Conservation (phyloP, 2,797 vertebrate genomes). For the Lepus townsendii region DNA sequence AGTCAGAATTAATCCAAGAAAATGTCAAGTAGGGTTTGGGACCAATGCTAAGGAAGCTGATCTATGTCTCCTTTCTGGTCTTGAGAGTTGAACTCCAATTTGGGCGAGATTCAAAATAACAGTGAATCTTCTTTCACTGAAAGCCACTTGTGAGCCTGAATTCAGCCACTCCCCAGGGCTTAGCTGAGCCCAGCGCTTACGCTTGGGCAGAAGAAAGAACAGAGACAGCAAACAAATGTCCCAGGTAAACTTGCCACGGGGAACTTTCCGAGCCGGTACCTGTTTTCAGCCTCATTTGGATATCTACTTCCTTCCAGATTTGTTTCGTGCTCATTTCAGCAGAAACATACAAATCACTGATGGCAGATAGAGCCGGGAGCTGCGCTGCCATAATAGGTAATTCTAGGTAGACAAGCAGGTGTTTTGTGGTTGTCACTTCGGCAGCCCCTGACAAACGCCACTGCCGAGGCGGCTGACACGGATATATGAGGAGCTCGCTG, state of each 20-base stretch:
- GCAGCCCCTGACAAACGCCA: conserved; percentile 87
- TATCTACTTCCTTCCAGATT: conserved; percentile 79
- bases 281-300: conserved; percentile 78
- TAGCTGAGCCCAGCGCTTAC: neutral
- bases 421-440: conserved; percentile 84
- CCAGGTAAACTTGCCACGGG: neutral
- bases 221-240: conserved; percentile 33
- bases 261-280: neutral
- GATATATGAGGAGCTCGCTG: conserved; percentile 85
- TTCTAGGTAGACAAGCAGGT: conserved; percentile 83
- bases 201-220: neutral
- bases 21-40: conserved; percentile 26
- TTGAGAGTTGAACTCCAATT: conserved; percentile 17
- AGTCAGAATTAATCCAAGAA: conserved; percentile 57
- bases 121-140: conserved; percentile 47
- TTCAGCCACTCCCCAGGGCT: neutral
- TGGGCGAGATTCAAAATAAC: conserved; percentile 24
- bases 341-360: conserved; percentile 65
- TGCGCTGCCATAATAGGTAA: conserved; percentile 75
- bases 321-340: conserved; percentile 69
- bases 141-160: conserved; percentile 33
- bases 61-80: conserved; percentile 30
- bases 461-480: conserved; percentile 82
- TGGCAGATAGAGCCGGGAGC: conserved; percentile 76
- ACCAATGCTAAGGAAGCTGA: conserved; percentile 14